Evolutionary conservation across 2,888 invertebrate species (phyloP), one percentile per base, ranked within the genome.

Genomic region (Idaea dimidiata): DNA sequence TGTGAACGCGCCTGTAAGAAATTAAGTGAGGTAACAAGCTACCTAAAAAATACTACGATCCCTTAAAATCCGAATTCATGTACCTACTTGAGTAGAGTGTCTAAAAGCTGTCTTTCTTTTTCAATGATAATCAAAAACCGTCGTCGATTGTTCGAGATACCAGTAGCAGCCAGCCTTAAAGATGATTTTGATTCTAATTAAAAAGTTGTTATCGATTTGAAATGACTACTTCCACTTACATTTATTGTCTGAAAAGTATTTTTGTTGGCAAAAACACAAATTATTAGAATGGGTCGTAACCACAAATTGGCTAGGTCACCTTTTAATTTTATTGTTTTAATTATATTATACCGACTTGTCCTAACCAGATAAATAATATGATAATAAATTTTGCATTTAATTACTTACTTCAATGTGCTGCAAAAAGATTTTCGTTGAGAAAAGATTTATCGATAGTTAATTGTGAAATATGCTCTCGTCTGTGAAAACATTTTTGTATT

Each of bases 261-360:
- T 7, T 57, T 62, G 67, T 59, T 71, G 67, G 65, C 71, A 68
- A 67, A 61, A 58, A 64, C 61, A 60, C 59, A 62, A 66, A 67
- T 66, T 65, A 62, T 65, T 66, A 68, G 65, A 68, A 66, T 62
- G 64, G 65, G 62, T 66, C 43, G 64, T 65, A 70, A 67, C 70
- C 70, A 58, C 70, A 67, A 70, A 43, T 62, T 63, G 67, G 59
- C 57, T 63, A 59, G 65, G 70, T 68, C 66, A 70, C 68, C 66
- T 71, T 67, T 65, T 63, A 43, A 63, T 64, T 66, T 69, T 58
- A 68, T 66, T 61, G 59, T 65, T 56, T 56, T 17, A 56, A 56
- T 55, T 55, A 56, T 56, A 17, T 18, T 24, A 17, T 18, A 56
- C 56, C 17, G 8, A 17, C 18, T 56, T 56, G 56, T 56, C 43